Conservation (phyloP, 2,797 vertebrate genomes). For the Odontamblyopus lacepedii region DNA sequence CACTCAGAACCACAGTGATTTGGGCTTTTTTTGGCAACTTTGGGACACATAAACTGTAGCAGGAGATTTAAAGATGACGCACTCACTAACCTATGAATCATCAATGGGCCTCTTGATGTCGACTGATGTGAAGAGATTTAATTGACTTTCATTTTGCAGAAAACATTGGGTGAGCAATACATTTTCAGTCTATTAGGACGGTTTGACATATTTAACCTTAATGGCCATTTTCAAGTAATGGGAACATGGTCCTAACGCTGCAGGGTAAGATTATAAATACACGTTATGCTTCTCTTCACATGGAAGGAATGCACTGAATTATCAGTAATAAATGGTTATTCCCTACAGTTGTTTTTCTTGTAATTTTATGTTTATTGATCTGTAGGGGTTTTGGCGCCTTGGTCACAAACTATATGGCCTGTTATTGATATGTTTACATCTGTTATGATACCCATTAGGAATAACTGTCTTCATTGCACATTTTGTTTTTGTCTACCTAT, state of each 20-base stretch:
- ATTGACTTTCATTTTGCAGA: conserved; percentile 45
- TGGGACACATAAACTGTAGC: neutral
- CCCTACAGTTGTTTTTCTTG: neutral
- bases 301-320: neutral
- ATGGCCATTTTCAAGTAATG: conserved; percentile 9
- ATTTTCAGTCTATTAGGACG: conserved; percentile 21
- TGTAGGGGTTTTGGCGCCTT: neutral
- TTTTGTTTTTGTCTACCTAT: neutral
- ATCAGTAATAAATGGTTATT: neutral
- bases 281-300: neutral
- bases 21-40: conserved; percentile 8
- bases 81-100: conserved; percentile 62
- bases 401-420: neutral
- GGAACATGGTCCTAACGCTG: too few species aligned
- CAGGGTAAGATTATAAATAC: neutral
- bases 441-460: neutral
- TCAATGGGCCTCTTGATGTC: conserved; percentile 16
- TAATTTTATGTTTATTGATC: neutral
- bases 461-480: neutral
- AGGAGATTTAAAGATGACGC: conserved; percentile 31
- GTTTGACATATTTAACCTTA: conserved; percentile 25
- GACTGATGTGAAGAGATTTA: conserved; percentile 55
- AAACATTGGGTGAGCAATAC: conserved; percentile 35
- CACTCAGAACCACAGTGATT: conserved; percentile 16
- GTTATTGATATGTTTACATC: neutral